Evolutionary conservation across 2,113 vertebrate species (phyloP), one percentile per base, ranked within the genome.

Genomic region (Hemibagrus wyckioides): DNA sequence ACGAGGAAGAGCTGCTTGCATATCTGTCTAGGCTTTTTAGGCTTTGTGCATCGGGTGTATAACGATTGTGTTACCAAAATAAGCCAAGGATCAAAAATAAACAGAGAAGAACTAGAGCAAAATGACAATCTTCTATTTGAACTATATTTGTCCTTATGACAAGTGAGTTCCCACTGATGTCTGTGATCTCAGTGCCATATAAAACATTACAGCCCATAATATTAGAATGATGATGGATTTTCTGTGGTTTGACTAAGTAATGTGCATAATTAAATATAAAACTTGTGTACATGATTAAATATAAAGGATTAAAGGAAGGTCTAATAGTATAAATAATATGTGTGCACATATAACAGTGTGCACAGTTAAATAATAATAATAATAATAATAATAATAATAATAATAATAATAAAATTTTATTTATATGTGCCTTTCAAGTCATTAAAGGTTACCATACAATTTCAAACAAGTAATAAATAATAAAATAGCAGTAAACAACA

Each of bases 1-100:
- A 82, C 77, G 39, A 89, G 21, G 82, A 81, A 84, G 76, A 76
- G 6, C 17, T 61, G 30, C 54, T 36, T 82, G 71, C 14, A 50
- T 69, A 8, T 77, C 19, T 85, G 48, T 50, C 57, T 61, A 13
- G n/a, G n/a, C n/a, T n/a, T 28, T 67, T 19, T 39, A 63, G 33
- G 15, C 13, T 56, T 33, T 28, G 67, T 33, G n/a, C 9, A n/a
- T 50, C 21, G 63, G 61, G 63, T 67, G 77, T 65, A 79, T 75
- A 77, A 76, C 15, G 28, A 33, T 6, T 56, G 17, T 5, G 77
- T 63, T 63, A 77, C 71, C 84, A 59, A 57, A 77, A 50, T 44
- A 79, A 79, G 6, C 21, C 48, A 80, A 2, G 33, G 8, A 80
- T 14, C 3, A 56, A 54, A 39, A 71, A 73, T 6, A 50, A 33